A percentile compares a stretch with the other conserved stretches of the same genome.
phyloP scores from a whole-genome alignment of 2,113 vertebrate genomes.

The Diphyllodes magnificus region DNA sequence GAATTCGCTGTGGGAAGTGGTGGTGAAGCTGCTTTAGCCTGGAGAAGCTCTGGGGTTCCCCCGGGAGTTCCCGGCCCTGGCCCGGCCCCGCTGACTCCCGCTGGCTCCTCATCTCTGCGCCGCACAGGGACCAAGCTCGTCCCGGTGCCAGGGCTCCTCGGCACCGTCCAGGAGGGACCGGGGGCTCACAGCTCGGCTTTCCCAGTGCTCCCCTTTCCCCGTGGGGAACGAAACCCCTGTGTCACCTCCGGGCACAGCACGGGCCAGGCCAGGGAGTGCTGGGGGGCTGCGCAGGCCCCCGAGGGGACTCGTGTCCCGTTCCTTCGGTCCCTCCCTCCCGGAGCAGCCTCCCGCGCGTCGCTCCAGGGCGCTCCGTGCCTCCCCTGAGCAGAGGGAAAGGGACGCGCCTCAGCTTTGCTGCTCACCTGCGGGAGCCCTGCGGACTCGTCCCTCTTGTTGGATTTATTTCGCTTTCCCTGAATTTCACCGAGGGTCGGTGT shows the following conservation, averaged over 20 bases:
- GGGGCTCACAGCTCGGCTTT: not conserved
- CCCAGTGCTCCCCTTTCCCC: rapidly evolving
- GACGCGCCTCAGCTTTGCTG: rapidly evolving
- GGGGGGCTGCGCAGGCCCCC: not conserved
- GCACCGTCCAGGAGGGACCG: rapidly evolving
- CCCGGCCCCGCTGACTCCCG: rapidly evolving
- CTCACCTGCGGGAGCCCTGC: not conserved
- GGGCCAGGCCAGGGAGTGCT: rapidly evolving
- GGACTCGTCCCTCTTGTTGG: rapidly evolving
- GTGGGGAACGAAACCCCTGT: rapidly evolving
- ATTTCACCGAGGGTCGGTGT: rapidly evolving
- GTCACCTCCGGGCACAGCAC: rapidly evolving
- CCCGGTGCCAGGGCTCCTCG: rapidly evolving
- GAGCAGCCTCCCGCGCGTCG: not conserved
- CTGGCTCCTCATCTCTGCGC: rapidly evolving
- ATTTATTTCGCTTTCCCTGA: not conserved
- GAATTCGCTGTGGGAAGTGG: not conserved
- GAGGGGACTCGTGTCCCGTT: rapidly evolving
- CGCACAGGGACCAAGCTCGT: rapidly evolving
- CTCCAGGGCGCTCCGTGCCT: rapidly evolving
- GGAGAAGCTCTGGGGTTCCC: not conserved
- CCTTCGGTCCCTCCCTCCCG: not conserved
- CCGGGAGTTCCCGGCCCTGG: rapidly evolving
- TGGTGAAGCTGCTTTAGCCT: rapidly evolving
- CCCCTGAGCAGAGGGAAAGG: rapidly evolving